Conservation (phyloP, 1,140 invertebrate species). For the Neelides sp. region DNA sequence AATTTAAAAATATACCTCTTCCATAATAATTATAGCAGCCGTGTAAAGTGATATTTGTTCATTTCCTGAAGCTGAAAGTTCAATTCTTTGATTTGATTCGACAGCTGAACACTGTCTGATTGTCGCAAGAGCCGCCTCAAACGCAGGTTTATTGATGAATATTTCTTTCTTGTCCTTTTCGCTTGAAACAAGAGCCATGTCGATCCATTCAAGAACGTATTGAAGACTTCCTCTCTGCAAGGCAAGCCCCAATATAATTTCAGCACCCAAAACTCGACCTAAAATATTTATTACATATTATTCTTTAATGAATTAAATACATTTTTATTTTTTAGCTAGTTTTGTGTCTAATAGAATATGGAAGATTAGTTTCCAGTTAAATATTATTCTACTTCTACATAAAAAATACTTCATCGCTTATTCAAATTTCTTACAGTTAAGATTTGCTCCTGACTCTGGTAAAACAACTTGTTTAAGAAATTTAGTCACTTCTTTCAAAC, state of each 20-base stretch:
- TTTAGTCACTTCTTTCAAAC: constrained; percentile 42
- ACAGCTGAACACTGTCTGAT: constrained; percentile 13
- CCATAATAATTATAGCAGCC: constrained; percentile 44
- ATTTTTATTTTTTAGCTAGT: no score
- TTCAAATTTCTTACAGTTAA: constrained; percentile 35
- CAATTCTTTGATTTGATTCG: no score
- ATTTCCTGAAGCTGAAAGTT: no score
- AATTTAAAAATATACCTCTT: constrained; percentile 37
- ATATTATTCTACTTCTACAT: background rate
- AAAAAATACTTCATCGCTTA: background rate
- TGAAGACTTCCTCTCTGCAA: constrained; percentile 49
- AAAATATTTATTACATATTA: constrained; percentile 7
- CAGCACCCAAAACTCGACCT: constrained; percentile 41
- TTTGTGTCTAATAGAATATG: background rate
- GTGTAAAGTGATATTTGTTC: constrained; percentile 40
- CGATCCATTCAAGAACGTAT: constrained; percentile 52
- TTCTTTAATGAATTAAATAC: no score
- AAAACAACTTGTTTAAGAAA: constrained; percentile 45
- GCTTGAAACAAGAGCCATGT: constrained; percentile 42
- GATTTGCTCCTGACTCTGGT: constrained; percentile 42
- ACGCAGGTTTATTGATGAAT: constrained; percentile 29
- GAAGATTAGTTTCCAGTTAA: background rate
- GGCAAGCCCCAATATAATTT: constrained; percentile 46
- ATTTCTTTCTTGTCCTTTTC: constrained; percentile 16
- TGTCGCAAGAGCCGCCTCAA: constrained; percentile 12